phyloP scores from a whole-genome alignment of 1,140 invertebrate genomes.

The Bilobella aurantiaca region DNA sequence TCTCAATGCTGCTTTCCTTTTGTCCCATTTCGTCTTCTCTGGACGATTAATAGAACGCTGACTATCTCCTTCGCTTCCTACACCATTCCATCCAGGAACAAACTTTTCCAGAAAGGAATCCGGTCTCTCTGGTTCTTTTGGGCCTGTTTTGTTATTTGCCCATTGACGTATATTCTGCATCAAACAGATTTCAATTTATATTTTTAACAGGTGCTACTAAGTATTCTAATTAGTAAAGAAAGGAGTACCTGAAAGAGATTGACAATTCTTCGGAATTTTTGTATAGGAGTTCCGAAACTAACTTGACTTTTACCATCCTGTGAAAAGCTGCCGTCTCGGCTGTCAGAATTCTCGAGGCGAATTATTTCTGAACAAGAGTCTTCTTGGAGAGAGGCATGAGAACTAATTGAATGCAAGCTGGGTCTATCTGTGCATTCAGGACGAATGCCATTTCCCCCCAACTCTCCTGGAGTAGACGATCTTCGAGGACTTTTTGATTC shows the following conservation, averaged over 20 bases:
- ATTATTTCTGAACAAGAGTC: constrained; percentile 36
- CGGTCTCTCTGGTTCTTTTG: constrained; percentile 39
- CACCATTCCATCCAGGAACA: constrained; percentile 42
- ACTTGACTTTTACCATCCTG: too few species aligned
- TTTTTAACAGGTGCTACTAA: too few species aligned
- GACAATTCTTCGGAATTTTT: too few species aligned
- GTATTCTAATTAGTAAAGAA: too few species aligned
- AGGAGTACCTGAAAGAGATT: too few species aligned
- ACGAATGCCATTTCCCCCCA: not conserved
- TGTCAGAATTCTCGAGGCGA: constrained; percentile 29
- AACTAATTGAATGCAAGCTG: constrained; percentile 26
- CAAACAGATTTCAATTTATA: too few species aligned
- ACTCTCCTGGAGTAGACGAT: constrained; percentile 13
- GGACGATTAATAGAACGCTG: constrained; percentile 33
- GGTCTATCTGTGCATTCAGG: not conserved
- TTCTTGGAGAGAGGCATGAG: constrained; percentile 34
- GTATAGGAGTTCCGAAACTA: too few species aligned
- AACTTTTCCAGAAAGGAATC: constrained; percentile 48
- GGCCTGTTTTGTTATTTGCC: constrained; percentile 40
- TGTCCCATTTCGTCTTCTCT: constrained; percentile 32
- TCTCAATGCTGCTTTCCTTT: not conserved
- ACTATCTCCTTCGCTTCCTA: constrained; percentile 31
- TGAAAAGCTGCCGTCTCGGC: too few species aligned
- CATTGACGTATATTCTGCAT: constrained; percentile 43
- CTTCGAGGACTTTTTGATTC: not conserved